phyloP scores from a whole-genome alignment of 2,888 invertebrate species.

The Diadegma fenestrale region DNA sequence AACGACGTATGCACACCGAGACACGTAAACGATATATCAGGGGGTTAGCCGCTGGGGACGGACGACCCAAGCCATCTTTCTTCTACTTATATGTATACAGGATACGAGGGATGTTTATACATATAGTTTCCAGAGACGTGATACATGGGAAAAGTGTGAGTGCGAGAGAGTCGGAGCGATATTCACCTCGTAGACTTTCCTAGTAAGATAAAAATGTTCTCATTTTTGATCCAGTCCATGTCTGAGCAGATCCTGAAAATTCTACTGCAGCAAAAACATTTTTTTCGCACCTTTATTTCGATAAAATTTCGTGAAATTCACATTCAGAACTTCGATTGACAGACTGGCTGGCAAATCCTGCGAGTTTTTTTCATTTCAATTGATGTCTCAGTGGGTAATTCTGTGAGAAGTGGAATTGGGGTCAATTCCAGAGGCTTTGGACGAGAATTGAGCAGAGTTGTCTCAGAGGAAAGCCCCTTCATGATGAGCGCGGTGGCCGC shows the following conservation, averaged over 20 bases:
- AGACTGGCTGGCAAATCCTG: background rate
- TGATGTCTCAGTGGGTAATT: background rate
- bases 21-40: slow-evolving; percentile 85
- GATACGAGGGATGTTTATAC: slow-evolving; percentile 79
- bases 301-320: background rate
- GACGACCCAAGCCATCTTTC: slow-evolving; percentile 84
- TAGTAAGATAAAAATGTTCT: slow-evolving; percentile 19
- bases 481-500: slow-evolving; percentile 74
- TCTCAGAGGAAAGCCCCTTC: slow-evolving; percentile 24
- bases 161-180: slow-evolving; percentile 34
- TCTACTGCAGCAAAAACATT: background rate
- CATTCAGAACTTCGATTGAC: background rate
- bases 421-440: slow-evolving; percentile 5
- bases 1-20: slow-evolving; percentile 84
- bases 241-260: slow-evolving; percentile 6
- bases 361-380: background rate
- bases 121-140: slow-evolving; percentile 79
- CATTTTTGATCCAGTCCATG: slow-evolving; percentile 10
- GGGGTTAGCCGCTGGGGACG: slow-evolving; percentile 85
- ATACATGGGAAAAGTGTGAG: slow-evolving; percentile 75
- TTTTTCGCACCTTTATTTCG: background rate
- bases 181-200: slow-evolving; percentile 43
- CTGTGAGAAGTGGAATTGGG: background rate
- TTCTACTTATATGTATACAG: slow-evolving; percentile 80
- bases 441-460: slow-evolving; percentile 5